These are phyloP conservation scores for Datnioides undecimradiatus DNA, from an alignment of 2,113 vertebrate genomes.

Conservation along the genomic window DNA sequence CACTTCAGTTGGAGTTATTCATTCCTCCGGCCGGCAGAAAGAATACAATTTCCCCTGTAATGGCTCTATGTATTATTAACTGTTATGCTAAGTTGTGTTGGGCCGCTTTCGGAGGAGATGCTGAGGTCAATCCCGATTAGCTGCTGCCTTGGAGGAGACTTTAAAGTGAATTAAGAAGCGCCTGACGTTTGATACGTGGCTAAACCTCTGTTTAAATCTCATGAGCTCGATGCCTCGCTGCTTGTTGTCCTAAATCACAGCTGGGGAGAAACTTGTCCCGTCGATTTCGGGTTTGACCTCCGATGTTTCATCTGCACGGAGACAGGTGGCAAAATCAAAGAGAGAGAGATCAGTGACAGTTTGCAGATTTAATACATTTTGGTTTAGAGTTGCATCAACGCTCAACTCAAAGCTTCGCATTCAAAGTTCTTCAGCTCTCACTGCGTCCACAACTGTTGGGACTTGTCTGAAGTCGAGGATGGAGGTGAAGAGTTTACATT, in stretches of 20 bases:
- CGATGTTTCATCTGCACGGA: neutral
- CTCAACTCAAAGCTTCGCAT: no score
- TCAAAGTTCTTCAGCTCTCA: no score
- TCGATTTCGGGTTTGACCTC: neutral
- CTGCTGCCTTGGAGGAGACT: conserved; percentile 39
- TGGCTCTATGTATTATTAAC: conserved; percentile 73
- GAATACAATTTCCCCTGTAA: conserved; percentile 72
- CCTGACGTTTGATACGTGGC: conserved; percentile 37
- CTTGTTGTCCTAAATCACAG: conserved; percentile 16
- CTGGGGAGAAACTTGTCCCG: neutral
- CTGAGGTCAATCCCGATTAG: conserved; percentile 51
- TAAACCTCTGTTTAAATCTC: neutral
- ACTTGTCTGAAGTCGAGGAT: no score
- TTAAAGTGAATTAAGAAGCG: conserved; percentile 69
- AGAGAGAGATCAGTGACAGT: no score
- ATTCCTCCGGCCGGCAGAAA: conserved; percentile 64
- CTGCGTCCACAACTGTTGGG: no score
- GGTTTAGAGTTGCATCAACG: no score
- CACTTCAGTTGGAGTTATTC: conserved; percentile 80
- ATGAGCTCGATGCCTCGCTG: neutral
- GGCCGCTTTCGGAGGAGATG: conserved; percentile 28
- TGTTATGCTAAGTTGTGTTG: conserved; percentile 69
- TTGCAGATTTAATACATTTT: no score
- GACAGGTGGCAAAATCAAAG: neutral
- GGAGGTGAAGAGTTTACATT: no score